phyloP scores from a whole-genome alignment of 2,888 invertebrate species.

The Choristoneura rosaceana region DNA sequence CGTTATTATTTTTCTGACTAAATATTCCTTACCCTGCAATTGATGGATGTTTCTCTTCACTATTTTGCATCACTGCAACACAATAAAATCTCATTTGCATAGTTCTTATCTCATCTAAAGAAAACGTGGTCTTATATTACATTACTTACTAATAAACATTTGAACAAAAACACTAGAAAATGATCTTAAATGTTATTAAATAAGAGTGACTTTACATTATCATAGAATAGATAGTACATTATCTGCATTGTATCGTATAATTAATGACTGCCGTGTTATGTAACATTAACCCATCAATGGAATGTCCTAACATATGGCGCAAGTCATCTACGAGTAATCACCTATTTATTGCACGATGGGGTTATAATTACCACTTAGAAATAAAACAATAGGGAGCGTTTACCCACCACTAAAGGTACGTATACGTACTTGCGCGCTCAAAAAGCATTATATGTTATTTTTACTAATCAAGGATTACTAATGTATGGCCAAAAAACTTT shows the following conservation, averaged over 20 bases:
- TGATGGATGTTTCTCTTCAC: no score
- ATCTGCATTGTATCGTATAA: slow-evolving; percentile 10
- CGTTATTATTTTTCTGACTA: no score
- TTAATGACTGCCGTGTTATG: slow-evolving; percentile 32
- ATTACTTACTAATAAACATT: not conserved
- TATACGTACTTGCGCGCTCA: slow-evolving; percentile 47
- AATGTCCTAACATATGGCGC: slow-evolving; percentile 55
- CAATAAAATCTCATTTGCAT: slow-evolving; percentile 3
- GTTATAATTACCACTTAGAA: slow-evolving; percentile 66
- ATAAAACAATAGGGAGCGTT: slow-evolving; percentile 74
- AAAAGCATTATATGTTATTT: slow-evolving; percentile 45
- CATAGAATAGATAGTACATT: not conserved
- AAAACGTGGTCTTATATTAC: slow-evolving; percentile 12
- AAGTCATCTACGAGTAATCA: slow-evolving; percentile 66
- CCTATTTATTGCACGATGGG: slow-evolving; percentile 63
- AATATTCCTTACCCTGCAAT: no score
- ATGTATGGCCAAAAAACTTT: no score
- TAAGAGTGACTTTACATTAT: not conserved
- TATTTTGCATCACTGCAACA: no score
- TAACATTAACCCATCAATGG: slow-evolving; percentile 33
- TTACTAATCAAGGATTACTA: no score
- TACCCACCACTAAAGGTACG: slow-evolving; percentile 40
- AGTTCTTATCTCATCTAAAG: slow-evolving; percentile 16
- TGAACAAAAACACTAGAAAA: not conserved
- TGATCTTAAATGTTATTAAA: not conserved